phyloP scores from a whole-genome alignment of 2,797 vertebrate genomes.

The Iguana delicatissima region DNA sequence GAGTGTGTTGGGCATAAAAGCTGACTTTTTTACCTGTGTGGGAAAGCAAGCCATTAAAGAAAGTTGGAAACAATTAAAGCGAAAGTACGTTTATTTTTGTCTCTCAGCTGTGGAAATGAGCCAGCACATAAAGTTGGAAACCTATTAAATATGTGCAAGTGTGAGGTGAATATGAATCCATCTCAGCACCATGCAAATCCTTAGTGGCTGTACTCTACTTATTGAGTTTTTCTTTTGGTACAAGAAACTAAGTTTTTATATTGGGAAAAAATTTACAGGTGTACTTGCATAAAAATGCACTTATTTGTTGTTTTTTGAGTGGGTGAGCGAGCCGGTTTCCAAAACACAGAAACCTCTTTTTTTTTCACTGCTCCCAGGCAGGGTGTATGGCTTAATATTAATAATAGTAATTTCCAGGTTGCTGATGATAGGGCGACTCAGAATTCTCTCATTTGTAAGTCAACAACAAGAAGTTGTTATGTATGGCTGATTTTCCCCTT shows the following conservation, averaged over 20 bases:
- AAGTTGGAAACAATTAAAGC: slow-evolving; percentile 1
- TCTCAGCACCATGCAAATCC: neutral
- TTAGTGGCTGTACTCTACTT: neutral
- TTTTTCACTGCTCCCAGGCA: neutral
- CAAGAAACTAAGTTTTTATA: neutral
- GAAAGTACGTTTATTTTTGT: neutral
- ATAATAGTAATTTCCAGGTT: too few relatives aligned
- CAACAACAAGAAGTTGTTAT: too few relatives aligned
- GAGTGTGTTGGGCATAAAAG: neutral
- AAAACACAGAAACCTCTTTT: neutral
- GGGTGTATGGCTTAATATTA: too few relatives aligned
- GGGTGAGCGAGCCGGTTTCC: neutral
- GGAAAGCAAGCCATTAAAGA: neutral
- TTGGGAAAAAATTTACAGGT: neutral
- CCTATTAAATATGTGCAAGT: neutral
- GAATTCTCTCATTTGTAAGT: too few relatives aligned
- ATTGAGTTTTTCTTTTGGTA: neutral
- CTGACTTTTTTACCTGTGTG: neutral
- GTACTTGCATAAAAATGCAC: too few relatives aligned
- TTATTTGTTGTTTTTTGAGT: neutral
- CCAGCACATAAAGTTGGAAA: neutral
- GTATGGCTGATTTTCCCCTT: too few relatives aligned
- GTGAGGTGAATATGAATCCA: neutral
- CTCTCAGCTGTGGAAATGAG: neutral
- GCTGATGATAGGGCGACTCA: too few relatives aligned